phyloP scores from a whole-genome alignment of 2,888 invertebrate species.

The Xanthostigma xanthostigma region DNA sequence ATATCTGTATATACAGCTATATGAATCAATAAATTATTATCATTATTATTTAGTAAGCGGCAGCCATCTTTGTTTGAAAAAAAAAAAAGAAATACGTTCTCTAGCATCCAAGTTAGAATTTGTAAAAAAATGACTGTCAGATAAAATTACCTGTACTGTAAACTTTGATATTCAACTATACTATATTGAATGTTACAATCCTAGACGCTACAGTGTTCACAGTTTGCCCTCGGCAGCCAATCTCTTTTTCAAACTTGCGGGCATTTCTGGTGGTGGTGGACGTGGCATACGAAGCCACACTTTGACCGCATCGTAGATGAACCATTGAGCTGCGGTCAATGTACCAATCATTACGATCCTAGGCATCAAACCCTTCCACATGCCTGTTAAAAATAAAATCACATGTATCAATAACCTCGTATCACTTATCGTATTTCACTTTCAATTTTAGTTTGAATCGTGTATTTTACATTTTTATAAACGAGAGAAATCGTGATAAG shows the following conservation, averaged over 20 bases:
- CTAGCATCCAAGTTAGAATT: too few species aligned
- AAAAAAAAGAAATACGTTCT: too few species aligned
- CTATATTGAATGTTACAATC: not conserved
- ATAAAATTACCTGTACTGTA: not conserved
- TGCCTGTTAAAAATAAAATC: conserved; percentile 27
- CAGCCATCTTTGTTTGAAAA: too few species aligned
- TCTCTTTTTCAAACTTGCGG: conserved; percentile 73
- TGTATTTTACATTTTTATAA: too few species aligned
- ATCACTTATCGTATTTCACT: too few species aligned
- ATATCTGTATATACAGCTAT: too few species aligned
- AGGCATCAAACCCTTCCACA: conserved; percentile 82
- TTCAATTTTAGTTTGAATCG: too few species aligned
- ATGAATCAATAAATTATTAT: too few species aligned
- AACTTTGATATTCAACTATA: not conserved
- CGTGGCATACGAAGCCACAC: conserved; percentile 73
- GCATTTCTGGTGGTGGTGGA: conserved; percentile 94
- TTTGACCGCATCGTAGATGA: conserved; percentile 94
- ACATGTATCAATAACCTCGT: too few species aligned
- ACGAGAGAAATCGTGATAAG: conserved; percentile 28
- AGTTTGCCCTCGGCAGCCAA: conserved; percentile 32
- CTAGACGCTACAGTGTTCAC: not conserved
- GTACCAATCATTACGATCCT: conserved; percentile 97
- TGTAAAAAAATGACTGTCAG: not conserved
- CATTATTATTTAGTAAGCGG: too few species aligned
- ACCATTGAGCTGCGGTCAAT: conserved; percentile 89